Conservation (phyloP, 2,888 invertebrate species). For the Cactoblastis cactorum region DNA sequence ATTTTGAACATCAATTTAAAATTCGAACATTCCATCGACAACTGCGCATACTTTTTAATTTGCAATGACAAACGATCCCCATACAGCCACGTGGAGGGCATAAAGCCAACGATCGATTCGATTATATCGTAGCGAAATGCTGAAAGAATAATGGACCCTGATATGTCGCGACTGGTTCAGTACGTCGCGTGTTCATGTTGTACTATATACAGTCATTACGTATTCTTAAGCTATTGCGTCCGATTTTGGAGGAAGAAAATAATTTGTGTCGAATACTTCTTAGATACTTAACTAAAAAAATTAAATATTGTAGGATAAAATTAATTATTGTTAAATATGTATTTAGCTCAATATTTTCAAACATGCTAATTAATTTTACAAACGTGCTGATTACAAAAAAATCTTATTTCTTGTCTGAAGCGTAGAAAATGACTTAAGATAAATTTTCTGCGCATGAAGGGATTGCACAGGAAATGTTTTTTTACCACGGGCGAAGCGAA, state of each 20-base stretch:
- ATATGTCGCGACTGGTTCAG: neutral
- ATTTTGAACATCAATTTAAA: conserved; percentile 6
- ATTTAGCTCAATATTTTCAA: too few species aligned
- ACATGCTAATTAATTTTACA: too few species aligned
- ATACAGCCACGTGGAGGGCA: conserved; percentile 8
- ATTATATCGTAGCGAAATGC: conserved; percentile 13
- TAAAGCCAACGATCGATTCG: conserved; percentile 8
- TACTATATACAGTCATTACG: neutral
- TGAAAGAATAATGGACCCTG: conserved; percentile 16
- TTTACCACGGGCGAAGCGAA: too few species aligned
- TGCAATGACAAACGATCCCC: conserved; percentile 11
- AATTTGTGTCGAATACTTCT: neutral
- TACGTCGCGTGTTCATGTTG: neutral
- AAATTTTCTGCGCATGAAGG: too few species aligned
- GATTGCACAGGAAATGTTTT: too few species aligned
- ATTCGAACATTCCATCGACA: conserved; percentile 7
- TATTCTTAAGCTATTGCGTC: neutral
- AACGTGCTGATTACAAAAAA: too few species aligned
- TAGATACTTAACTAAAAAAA: too few species aligned
- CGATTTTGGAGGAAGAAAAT: neutral
- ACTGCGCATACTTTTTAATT: conserved; percentile 12
- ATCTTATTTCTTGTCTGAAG: too few species aligned
- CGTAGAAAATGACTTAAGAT: too few species aligned
- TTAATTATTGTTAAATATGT: too few species aligned
- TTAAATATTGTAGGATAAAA: neutral